These are phyloP conservation scores for Pseudorectes ferrugineus DNA, from an alignment of 2,113 vertebrate genomes.

Conservation along the genomic window DNA sequence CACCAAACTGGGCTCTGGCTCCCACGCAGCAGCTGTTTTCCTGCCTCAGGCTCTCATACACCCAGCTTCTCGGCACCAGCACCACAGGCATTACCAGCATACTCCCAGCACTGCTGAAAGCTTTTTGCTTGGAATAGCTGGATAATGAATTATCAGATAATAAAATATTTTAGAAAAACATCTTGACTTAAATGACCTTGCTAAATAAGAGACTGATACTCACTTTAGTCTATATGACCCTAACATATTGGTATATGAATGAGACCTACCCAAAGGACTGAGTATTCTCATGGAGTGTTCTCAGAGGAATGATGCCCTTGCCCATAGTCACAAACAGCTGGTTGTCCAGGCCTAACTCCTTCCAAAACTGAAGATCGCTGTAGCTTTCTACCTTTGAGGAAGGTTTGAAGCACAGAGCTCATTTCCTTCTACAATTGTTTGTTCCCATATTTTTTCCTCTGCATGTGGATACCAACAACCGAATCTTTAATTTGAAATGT, in stretches of 20 bases:
- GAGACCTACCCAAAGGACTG: neutral
- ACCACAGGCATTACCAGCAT: neutral
- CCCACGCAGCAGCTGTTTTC: neutral
- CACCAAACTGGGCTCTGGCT: neutral
- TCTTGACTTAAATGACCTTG: neutral
- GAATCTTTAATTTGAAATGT: neutral
- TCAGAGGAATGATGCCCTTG: neutral
- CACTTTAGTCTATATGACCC: neutral
- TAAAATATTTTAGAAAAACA: neutral
- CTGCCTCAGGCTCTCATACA: neutral
- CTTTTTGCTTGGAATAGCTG: neutral
- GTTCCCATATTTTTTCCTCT: neutral
- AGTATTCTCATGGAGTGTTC: neutral
- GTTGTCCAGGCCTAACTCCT: neutral
- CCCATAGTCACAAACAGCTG: neutral
- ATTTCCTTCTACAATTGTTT: neutral
- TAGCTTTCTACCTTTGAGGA: neutral
- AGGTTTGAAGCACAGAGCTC: neutral
- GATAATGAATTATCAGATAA: neutral
- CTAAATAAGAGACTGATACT: neutral
- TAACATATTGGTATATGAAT: neutral
- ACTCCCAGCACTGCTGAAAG: neutral
- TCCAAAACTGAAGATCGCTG: neutral
- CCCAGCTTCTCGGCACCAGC: neutral
- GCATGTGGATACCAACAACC: neutral